phyloP scores from a whole-genome alignment of 2,888 invertebrate genomes.

The Cordylochernes scorpioides region DNA sequence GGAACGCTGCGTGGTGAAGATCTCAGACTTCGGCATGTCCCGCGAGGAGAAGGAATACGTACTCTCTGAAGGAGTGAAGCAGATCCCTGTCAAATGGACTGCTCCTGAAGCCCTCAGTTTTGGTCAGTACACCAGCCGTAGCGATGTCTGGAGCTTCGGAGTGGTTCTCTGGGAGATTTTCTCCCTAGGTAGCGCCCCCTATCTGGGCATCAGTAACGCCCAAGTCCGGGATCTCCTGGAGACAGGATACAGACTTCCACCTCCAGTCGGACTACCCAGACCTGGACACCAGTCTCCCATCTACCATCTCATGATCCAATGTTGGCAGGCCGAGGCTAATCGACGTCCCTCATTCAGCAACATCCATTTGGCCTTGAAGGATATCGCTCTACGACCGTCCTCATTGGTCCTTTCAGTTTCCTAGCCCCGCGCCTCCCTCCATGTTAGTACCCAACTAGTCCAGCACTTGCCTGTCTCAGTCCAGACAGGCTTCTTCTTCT shows the following conservation, averaged over 20 bases:
- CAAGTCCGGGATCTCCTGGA: constrained; percentile 80
- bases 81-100: constrained; percentile 89
- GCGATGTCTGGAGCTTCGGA: constrained; percentile 92
- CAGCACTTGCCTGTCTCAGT: too few species aligned
- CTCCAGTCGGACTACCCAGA: too few species aligned
- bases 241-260: too few species aligned
- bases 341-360: too few species aligned
- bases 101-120: constrained; percentile 87
- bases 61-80: constrained; percentile 83
- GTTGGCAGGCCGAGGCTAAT: too few species aligned
- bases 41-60: constrained; percentile 86
- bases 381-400: too few species aligned
- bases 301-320: too few species aligned
- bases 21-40: constrained; percentile 94
- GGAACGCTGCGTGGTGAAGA: constrained; percentile 59
- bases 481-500: too few species aligned
- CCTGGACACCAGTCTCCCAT: too few species aligned
- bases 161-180: constrained; percentile 91
- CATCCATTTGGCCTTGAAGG: constrained; percentile 3
- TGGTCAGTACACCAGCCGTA: constrained; percentile 71
- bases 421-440: too few species aligned
- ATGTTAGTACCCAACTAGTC: too few species aligned
- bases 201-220: constrained; percentile 73
- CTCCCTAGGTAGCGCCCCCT: constrained; percentile 71
- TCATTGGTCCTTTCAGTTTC: too few species aligned